Evolutionary conservation across 2,797 vertebrate genomes (phyloP), one percentile per base, ranked within the genome.

Genomic region (Sebastes dallii): DNA sequence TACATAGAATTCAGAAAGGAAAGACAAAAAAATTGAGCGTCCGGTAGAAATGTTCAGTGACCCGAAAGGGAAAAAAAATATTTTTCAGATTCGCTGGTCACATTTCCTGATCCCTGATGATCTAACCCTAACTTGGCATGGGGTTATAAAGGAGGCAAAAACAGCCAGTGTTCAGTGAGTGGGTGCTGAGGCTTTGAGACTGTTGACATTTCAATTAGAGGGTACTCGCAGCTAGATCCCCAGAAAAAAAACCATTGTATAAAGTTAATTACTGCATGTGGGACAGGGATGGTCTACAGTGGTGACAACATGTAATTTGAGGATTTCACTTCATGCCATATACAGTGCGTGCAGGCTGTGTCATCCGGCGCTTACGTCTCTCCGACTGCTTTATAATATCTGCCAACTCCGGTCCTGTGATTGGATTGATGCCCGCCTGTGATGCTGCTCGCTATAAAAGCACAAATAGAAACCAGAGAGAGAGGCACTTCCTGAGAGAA

Each of bases 271-370:
- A 82, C 86, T 74, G 80, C 85, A 73, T 88, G 86, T 87, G 68
- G 90, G 89, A 85, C 74, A 86, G 66, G 50, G 85, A 77, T 20
- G 75, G 80, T 77, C 72, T 81, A 56, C 1, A 25, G 54, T 50
- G 39, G 62, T 93, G 93, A 92, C 92, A 95, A 84, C 89, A 27
- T 95, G 64, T 91, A 91, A 95, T 95, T 95, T 92, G 78, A 91
- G 78, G 83, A 81, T 88, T 88, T 87, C 27, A 55, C 78, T 89
- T 84, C 73, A 30, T 81, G 76, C 84, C 83, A 74, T 90, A 80
- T 88, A 27, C 39, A 20, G 64, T 20, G 87, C 88, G 81, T 76
- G 50, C 68, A 85, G 75, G 39, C 84, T 54, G 78, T 84, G 87
- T 82, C 87, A 92, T 90, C 89, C 66, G 70, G 86, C 42, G 77